Evolutionary conservation across 2,113 vertebrate genomes (phyloP), one percentile per base, ranked within the genome.

Genomic region (Pseudorectes ferrugineus): DNA sequence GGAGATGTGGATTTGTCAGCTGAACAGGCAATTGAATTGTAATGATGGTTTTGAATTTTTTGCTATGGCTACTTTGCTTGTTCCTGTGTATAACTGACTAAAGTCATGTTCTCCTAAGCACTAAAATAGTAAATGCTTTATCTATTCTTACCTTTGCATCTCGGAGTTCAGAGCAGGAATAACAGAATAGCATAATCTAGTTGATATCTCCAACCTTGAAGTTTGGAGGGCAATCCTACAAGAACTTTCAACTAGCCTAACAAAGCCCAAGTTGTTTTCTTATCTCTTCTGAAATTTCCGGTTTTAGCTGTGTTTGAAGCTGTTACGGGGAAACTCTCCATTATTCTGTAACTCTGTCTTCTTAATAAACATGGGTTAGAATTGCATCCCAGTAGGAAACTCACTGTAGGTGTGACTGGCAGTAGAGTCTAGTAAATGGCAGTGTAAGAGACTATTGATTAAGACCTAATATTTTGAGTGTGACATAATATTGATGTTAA

Each of bases 311-410:
- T 4, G 1, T 70, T 82, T 19, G 10, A 7, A 68, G 35, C 45
- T 85, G 31, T 61, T 52, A 40, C 5, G 15, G 42, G 58, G 62
- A 51, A 76, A 20, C 45, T 42, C 8, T 31, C 21, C 4, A 2
- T 54, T 77, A 19, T 74, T 94, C 33, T 74, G 17, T 49, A 31
- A 19, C 16, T 46, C 11, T 73, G 54, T 2, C 42, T 58, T 82
- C 51, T 38, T 85, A 57, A 67, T 74, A 59, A 79, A 57, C 7
- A 3, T 1, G 0, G 35, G 3, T 4, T 52, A 61, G 46, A 82
- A 42, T 66, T 1, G 1, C 25, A 24, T 72, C 38, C 54, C 0
- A 0, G 18, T 40, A n/a, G 51, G n/a, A n/a, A 76, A n/a, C 20
- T 83, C 40, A 5, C 14, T 59, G 25, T 76, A 63, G 17, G 14